These are phyloP conservation scores for Prionailurus viverrinus DNA, from an alignment of 2,113 vertebrate genomes.

Conservation along the genomic window DNA sequence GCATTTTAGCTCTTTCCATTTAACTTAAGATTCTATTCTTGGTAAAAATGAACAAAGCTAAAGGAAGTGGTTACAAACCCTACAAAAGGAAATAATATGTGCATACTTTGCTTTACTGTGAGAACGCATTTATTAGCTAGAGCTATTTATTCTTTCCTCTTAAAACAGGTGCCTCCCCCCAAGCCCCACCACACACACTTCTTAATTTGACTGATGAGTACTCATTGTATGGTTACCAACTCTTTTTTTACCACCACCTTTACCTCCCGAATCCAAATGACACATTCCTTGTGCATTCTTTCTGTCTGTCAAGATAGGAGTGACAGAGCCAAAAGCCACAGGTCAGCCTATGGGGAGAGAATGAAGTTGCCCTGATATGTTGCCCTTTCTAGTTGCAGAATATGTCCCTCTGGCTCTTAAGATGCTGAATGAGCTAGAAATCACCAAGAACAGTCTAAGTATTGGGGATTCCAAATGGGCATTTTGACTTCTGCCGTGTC, in stretches of 20 bases:
- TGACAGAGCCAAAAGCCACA: not conserved
- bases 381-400: not conserved
- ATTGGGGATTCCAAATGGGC: not conserved
- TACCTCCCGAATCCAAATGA: not conserved
- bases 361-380: not conserved
- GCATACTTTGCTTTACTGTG: not conserved
- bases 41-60: slow-evolving; percentile 1
- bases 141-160: not conserved
- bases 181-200: not conserved
- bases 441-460: not conserved
- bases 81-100: not conserved
- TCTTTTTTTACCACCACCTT: not conserved
- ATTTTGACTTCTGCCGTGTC: slow-evolving; percentile 23
- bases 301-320: not conserved
- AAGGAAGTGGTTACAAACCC: not conserved
- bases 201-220: not conserved
- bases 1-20: not conserved
- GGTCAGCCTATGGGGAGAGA: not conserved
- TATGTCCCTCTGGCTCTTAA: not conserved
- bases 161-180: not conserved
- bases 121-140: not conserved
- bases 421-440: not conserved
- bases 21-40: slow-evolving; percentile 26
- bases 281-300: not conserved
- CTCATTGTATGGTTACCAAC: not conserved